Evolutionary conservation across 2,797 vertebrate genomes (phyloP), one percentile per base, ranked within the genome.

Genomic region (Aratinga solstitialis): DNA sequence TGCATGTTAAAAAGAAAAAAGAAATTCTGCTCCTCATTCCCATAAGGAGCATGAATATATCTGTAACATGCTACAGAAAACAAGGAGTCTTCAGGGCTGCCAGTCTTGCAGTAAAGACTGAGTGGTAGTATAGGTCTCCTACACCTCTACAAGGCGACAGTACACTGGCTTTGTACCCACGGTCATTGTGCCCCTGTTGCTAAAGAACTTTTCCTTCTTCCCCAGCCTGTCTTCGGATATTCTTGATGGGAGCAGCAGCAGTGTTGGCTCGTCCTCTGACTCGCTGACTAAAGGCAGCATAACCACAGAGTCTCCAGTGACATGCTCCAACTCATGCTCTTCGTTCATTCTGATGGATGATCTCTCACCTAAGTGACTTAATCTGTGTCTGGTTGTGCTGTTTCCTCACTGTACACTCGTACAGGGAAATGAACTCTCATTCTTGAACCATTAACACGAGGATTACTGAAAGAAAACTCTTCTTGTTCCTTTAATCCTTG

Each of bases 201-300:
- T 97, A 59, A 97, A 84, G 40, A 65, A 45, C 89, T 74, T 94
- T 84, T 90, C 67, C 59, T 96, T 91, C 95, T 67, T 96, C 92
- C 85, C 86, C 96, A 99, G 99, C 96, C 96, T 99, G 93, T 98
- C 98, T 75, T 98, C 99, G 58, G 98, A 99, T 90, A 96, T 99
- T 95, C 98, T 99, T 54, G 99, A 99, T 7, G 99, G 99, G 95
- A 99, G 98, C 68, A 99, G 99, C 96, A 99, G 99, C 98, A 99
- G 99, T 34, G 95, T 98, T 34, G 96, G 98, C 95, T 99, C 99
- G 36, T 99, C 99, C 92, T 99, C 98, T 0, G 99, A 98, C 88
- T 99, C 99, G 1, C 98, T 99, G 26, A 98, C 98, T 94, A 99
- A 99, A 97, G 99, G 99, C 98, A 98, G 98, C 94, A 98, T 98